Conservation (phyloP, 64 coral and sea anemone species). For the Acropora yongei region DNA sequence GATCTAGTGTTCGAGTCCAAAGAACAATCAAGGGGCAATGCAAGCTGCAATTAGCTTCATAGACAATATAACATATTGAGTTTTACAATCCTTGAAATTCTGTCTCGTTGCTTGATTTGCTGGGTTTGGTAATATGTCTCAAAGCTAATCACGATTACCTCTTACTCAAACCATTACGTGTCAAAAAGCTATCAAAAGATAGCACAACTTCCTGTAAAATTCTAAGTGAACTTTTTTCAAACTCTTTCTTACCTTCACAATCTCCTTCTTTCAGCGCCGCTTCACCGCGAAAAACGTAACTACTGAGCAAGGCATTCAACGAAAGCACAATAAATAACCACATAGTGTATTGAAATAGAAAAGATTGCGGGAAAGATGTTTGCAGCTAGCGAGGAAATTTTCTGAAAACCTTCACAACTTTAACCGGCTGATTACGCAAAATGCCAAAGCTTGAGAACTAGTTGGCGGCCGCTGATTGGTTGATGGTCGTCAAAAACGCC, state of each 20-base stretch:
- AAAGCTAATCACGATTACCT: neutral
- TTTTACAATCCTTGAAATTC: too few relatives aligned
- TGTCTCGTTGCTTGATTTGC: too few relatives aligned
- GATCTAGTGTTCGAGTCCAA: too few relatives aligned
- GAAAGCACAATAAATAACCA: conserved; percentile 60
- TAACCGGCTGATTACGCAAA: conserved; percentile 38
- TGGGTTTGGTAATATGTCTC: too few relatives aligned
- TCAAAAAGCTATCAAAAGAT: neutral
- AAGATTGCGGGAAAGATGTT: neutral
- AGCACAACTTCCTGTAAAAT: neutral
- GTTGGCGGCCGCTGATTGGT: conserved; percentile 97
- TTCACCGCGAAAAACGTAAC: conserved; percentile 60
- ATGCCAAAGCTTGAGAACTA: conserved; percentile 85
- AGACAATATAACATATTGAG: too few relatives aligned
- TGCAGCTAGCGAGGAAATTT: too few relatives aligned
- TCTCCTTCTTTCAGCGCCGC: conserved; percentile 81
- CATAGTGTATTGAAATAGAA: conserved; percentile 46
- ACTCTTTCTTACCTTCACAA: conserved; percentile 79
- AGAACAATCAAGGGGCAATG: too few relatives aligned
- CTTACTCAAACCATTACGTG: conserved; percentile 1
- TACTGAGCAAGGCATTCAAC: conserved; percentile 62
- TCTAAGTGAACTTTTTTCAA: neutral
- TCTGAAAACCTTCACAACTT: neutral
- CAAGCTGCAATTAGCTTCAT: neutral
- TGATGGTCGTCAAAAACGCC: conserved; percentile 17